Percentiles rank a stretch among this genome's conserved stretches.
These are phyloP conservation scores for Bradypodion pumilum DNA, from an alignment of 2,797 vertebrate species.

Conservation along the genomic window DNA sequence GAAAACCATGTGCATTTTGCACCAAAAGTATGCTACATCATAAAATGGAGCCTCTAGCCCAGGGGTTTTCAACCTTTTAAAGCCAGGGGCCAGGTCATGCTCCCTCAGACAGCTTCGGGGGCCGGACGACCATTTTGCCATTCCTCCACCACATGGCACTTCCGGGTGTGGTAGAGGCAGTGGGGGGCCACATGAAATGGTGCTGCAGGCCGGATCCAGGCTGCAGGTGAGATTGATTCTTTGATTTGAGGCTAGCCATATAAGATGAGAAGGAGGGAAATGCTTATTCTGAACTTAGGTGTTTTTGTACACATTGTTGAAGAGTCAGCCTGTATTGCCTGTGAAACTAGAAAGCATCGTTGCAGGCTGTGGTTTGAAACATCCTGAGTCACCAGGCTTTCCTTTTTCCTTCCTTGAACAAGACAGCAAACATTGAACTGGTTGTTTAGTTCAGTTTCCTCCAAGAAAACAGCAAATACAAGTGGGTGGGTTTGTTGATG, in stretches of 20 bases:
- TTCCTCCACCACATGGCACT: too few relatives aligned
- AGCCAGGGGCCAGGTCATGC: too few relatives aligned
- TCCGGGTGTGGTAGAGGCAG: too few relatives aligned
- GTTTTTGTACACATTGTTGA: neutral
- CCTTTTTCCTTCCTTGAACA: slow-evolving; percentile 60
- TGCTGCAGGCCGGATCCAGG: too few relatives aligned
- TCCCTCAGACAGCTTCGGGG: too few relatives aligned
- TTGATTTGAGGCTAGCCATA: neutral
- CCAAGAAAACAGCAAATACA: too few relatives aligned
- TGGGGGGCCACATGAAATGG: too few relatives aligned
- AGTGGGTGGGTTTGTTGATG: too few relatives aligned
- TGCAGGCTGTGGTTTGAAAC: slow-evolving; percentile 52
- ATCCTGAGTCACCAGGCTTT: slow-evolving; percentile 54
- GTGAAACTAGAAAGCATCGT: neutral
- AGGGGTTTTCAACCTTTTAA: too few relatives aligned
- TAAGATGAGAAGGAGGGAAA: neutral
- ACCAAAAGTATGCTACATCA: neutral
- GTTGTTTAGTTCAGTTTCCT: slow-evolving; percentile 56
- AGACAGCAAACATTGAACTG: slow-evolving; percentile 58
- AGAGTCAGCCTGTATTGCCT: neutral
- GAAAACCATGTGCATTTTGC: neutral
- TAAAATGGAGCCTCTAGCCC: too few relatives aligned
- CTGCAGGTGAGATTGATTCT: too few relatives aligned
- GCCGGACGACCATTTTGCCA: too few relatives aligned
- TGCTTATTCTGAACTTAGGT: neutral